Evolutionary conservation across 1,140 invertebrate species (phyloP), one percentile per base, ranked within the genome.

Genomic region (Hyles vespertilio): DNA sequence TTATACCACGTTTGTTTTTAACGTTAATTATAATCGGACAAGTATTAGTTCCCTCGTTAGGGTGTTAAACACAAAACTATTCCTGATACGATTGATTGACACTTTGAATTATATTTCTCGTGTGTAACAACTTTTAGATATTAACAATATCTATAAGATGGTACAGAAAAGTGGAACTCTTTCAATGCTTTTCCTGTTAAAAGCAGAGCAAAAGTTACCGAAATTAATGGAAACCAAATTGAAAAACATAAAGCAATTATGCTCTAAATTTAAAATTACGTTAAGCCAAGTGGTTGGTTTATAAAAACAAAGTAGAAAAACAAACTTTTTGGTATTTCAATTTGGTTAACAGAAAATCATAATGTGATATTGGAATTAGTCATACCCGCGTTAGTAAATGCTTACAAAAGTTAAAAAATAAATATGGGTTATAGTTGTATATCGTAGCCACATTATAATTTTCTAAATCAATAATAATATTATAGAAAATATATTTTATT

Each of bases 31-130:
- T 50, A 8, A 12, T 49, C 22, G 44, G 6, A 56, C 47, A 44
- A 69, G 69, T 72, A 66, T 61, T 70, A 59, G 58, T 60, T 64
- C 72, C 71, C 76, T 61, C 68, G 71, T 79, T 84, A 79, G 63
- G 58, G 72, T 69, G 81, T 84, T 84, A 85, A 85, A 79, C 69
- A 81, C 65, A 82, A 45, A 12, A 56, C 32, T 58, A 58, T 59
- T 70, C 74, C 74, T 67, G 71, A 67, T 67, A 70, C 69, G 69
- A 77, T 74, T 70, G 84, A 87, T 87, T 88, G 85, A 87, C 85
- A 88, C 85, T 88, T 86, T 88, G 83, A 86, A 86, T 71, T 44
- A 36, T 45, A 44, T 22, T 40, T 36, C 74, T 65, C 45, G n/a
- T n/a, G 53, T 22, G 9, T 59, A 53, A 33, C 22, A 49, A 59